Evolutionary conservation across 2,797 vertebrate species (phyloP).

Genomic region (Mallotus villosus): DNA sequence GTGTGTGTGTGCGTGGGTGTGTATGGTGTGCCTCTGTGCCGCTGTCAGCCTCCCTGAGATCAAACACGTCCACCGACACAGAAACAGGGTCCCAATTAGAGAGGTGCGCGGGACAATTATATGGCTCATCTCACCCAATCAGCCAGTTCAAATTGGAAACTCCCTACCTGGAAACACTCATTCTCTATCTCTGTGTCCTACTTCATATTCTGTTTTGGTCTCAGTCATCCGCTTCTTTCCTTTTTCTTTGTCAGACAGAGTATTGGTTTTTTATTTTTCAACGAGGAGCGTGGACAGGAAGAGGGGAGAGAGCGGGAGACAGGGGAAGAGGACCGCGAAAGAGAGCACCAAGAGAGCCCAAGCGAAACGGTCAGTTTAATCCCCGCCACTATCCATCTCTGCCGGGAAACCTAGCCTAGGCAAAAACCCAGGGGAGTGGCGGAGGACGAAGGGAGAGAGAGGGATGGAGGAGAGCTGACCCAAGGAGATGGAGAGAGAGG

Average conservation of each 20-base stretch:
- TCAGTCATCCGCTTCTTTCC: background rate
- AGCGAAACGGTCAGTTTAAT: too few relatives aligned
- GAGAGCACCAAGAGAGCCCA: too few relatives aligned
- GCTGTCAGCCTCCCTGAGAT: background rate
- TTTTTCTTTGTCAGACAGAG: too few relatives aligned
- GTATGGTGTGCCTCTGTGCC: background rate
- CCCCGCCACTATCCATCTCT: background rate
- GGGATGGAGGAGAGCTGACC: too few relatives aligned
- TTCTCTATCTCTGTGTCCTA: background rate
- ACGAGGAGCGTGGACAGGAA: too few relatives aligned
- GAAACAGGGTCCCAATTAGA: slow-evolving; percentile 39
- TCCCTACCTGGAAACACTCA: background rate
- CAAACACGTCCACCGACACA: background rate
- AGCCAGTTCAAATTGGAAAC: slow-evolving; percentile 36
- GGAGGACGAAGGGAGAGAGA: slow-evolving; percentile 22
- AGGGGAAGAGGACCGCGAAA: too few relatives aligned
- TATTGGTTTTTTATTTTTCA: too few relatives aligned
- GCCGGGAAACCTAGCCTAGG: background rate
- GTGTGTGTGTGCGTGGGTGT: background rate
- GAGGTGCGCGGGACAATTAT: slow-evolving; percentile 41
- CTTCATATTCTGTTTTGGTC: background rate
- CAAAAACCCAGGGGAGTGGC: slow-evolving; percentile 6
- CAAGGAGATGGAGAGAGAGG: slow-evolving; percentile 20
- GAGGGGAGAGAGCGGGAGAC: too few relatives aligned
- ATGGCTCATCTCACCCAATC: slow-evolving; percentile 44